These are phyloP conservation scores for Drosophila erecta DNA, from an alignment of 1,140 invertebrate genomes.

Conservation along the genomic window DNA sequence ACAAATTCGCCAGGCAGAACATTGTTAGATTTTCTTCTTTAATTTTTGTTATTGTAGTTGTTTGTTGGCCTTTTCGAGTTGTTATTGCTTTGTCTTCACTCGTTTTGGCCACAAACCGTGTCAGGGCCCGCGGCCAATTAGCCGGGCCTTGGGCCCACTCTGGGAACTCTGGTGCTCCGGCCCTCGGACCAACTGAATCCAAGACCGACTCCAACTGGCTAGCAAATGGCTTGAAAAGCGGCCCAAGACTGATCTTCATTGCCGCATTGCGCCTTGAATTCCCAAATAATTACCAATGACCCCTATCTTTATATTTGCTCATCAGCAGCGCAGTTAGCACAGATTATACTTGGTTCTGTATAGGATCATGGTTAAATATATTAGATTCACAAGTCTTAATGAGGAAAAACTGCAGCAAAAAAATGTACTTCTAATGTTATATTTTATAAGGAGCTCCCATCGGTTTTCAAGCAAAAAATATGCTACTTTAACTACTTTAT, in stretches of 20 bases:
- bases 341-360: background rate
- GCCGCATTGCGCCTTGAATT: slow-evolving; percentile 10
- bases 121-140: slow-evolving; percentile 45
- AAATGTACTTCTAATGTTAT: slow-evolving; percentile 5
- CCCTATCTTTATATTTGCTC: background rate
- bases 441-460: too few species aligned
- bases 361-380: too few species aligned
- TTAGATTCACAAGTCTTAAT: too few species aligned
- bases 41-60: background rate
- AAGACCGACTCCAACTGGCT: background rate
- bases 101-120: slow-evolving; percentile 25
- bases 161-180: slow-evolving; percentile 34
- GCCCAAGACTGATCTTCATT: background rate
- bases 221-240: background rate
- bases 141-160: slow-evolving; percentile 40
- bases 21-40: background rate
- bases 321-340: background rate
- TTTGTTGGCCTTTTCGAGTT: background rate
- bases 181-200: slow-evolving; percentile 12
- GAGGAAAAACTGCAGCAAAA: background rate
- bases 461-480: too few species aligned
- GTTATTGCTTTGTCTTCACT: background rate
- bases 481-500: too few species aligned
- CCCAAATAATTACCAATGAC: slow-evolving; percentile 38
- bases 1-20: slow-evolving; percentile 45